phyloP scores from a whole-genome alignment of 2,113 vertebrate species.

The Cyanoramphus novaezelandiae region DNA sequence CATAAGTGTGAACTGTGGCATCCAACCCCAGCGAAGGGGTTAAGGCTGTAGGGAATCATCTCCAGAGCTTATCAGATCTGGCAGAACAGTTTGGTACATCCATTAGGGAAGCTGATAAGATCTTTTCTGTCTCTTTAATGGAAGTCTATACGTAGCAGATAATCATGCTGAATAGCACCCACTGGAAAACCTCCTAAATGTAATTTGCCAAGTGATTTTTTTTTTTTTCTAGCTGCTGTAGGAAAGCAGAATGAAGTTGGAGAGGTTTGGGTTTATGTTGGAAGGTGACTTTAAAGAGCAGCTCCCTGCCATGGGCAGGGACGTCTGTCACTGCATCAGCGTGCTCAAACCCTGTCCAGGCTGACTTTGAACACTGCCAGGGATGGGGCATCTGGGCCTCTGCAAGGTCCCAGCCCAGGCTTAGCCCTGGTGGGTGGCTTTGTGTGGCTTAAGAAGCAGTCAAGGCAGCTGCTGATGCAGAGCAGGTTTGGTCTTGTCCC shows the following conservation, averaged over 20 bases:
- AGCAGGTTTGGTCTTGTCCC: not conserved
- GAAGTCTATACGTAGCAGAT: not conserved
- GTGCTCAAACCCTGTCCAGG: fast-evolving
- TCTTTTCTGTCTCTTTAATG: not conserved
- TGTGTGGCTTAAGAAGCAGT: not conserved
- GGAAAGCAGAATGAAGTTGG: not conserved
- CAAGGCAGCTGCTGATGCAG: not conserved
- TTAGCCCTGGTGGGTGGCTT: not conserved
- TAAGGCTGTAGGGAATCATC: not conserved
- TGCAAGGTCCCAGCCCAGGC: not conserved
- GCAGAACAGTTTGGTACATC: not conserved
- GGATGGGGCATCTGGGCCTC: fast-evolving
- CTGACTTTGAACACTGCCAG: not conserved
- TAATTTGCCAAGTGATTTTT: not conserved
- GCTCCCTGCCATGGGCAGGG: not conserved
- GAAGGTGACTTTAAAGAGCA: not conserved
- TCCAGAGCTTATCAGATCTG: not conserved
- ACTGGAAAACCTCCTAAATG: not conserved
- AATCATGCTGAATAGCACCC: not conserved
- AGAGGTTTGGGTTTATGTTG: not conserved
- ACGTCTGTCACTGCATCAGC: fast-evolving
- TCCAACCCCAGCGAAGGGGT: not conserved
- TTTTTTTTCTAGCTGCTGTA: not conserved
- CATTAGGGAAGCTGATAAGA: not conserved
- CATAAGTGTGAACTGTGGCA: fast-evolving